Percentiles rank a stretch among this genome's conserved stretches.
Conservation (phyloP, 2,888 invertebrate species). For the Ectemnius cavifrons region DNA sequence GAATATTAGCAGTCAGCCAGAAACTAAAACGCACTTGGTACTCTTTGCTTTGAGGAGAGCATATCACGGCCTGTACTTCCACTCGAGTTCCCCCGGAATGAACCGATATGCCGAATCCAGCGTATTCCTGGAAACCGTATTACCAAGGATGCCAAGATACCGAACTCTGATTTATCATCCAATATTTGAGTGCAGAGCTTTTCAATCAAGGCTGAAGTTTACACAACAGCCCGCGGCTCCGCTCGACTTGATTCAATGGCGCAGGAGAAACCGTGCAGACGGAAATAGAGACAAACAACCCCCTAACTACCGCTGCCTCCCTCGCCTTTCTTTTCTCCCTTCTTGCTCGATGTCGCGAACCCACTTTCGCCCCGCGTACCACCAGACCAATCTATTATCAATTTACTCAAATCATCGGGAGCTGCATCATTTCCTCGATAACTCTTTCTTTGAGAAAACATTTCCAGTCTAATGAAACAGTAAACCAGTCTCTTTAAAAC, state of each 20-base stretch:
- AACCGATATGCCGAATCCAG: no score
- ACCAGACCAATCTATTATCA: slow-evolving; percentile 3
- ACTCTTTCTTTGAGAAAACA: no score
- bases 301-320: slow-evolving; percentile 59
- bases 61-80: no score
- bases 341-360: background rate
- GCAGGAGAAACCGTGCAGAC: slow-evolving; percentile 67
- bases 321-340: slow-evolving; percentile 49
- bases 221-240: slow-evolving; percentile 74
- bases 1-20: no score
- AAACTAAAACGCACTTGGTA: no score
- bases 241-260: slow-evolving; percentile 69
- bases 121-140: no score
- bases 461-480: no score
- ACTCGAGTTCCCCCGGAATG: no score
- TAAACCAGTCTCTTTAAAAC: no score
- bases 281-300: slow-evolving; percentile 72
- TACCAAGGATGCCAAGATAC: slow-evolving; percentile 43
- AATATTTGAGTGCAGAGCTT: slow-evolving; percentile 76
- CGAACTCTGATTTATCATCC: slow-evolving; percentile 73
- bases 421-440: no score
- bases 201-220: slow-evolving; percentile 75
- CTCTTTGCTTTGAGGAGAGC: no score
- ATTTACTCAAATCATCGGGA: no score
- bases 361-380: background rate